Evolutionary conservation across 2,888 invertebrate genomes (phyloP), one percentile per base, ranked within the genome.

Genomic region (Mimumesa dahlbomi): DNA sequence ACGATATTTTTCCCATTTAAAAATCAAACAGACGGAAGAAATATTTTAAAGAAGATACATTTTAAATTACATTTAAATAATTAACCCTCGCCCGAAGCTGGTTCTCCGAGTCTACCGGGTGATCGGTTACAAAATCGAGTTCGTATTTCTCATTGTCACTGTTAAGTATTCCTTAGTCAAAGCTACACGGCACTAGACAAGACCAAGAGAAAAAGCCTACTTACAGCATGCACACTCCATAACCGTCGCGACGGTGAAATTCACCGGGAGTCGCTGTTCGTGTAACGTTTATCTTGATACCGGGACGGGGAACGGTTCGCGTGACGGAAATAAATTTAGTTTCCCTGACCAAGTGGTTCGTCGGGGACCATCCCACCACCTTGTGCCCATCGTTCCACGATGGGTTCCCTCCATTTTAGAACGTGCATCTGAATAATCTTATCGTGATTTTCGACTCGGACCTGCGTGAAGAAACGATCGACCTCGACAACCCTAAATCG

Each of bases 151-250:
- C 48, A 48, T 57, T 59, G 71, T 53, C 69, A 58, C 57, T 64
- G 63, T 75, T 61, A 59, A n/a, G n/a, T n/a, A n/a, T n/a, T n/a
- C n/a, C 59, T 49, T 68, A 70, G 63, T 61, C 61, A 69, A n/a
- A 58, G 52, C 61, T 50, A 22, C 36, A 61, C 69, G 68, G 53
- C 66, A 73, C 75, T 76, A 76, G 75, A 67, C 69, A 75, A 72
- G 72, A 61, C 65, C 50, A 59, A n/a, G n/a, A n/a, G n/a, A n/a
- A 79, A 66, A 75, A 73, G 70, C 65, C 65, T 78, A 79, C 65
- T 62, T n/a, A n/a, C n/a, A n/a, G 75, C 78, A 78, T 78, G 76
- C 78, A 76, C 25, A 68, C 49, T 53, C 45, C 18, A 45, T n/a
- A 68, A 76, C 48, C 18, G 42, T 57, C 42, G 43, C 54, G n/a